Evolutionary conservation across 1,140 invertebrate species (phyloP), one percentile per base, ranked within the genome.

Genomic region (Leptinotarsa undecemlineata): DNA sequence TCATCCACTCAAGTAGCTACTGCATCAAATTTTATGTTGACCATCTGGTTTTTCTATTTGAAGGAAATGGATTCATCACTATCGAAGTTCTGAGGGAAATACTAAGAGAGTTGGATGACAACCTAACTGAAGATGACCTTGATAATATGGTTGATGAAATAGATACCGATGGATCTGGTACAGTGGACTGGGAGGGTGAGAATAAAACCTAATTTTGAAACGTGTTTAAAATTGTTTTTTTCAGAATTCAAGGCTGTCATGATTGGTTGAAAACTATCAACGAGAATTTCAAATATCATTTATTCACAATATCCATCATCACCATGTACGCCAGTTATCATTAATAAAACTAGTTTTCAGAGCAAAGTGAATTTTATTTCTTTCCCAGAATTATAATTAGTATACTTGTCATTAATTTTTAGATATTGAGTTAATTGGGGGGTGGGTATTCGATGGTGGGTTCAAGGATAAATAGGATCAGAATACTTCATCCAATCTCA

Each of bases 221-320:
- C 11, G 15, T 21, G 64, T 42, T 73, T 72, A 11, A 2, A 42
- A 4, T 3, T 57, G 0, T n/a, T 78, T 68, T 33, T 89, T 88
- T 66, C 86, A 93, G 92, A 93, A 88, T 93, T 93, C 83, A 92
- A 93, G 90, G 91, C 92, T 82, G 92, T 93, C 75, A 93, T 93
- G 92, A 93, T 92, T 74, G 92, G 92, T 78, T 84, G 71, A 79
- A 60, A 23, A 17, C 60, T 11, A 42, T 42, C 63, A 64, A 19
- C 26, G 20, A 64, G 13, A 64, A 64, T 33, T 13, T 8, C 15
- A 15, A 23, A 8, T 17, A 64, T 21, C 63, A 64, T 64, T 64
- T 64, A 64, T 64, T 64, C 17, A 57, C 33, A 11, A 42, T 42
- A 42, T 42, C 11, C 33, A 42, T 42, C 3, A 42, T 42, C 33